phyloP scores from a whole-genome alignment of 1,140 invertebrate genomes.

The Drosophila oshimai region DNA sequence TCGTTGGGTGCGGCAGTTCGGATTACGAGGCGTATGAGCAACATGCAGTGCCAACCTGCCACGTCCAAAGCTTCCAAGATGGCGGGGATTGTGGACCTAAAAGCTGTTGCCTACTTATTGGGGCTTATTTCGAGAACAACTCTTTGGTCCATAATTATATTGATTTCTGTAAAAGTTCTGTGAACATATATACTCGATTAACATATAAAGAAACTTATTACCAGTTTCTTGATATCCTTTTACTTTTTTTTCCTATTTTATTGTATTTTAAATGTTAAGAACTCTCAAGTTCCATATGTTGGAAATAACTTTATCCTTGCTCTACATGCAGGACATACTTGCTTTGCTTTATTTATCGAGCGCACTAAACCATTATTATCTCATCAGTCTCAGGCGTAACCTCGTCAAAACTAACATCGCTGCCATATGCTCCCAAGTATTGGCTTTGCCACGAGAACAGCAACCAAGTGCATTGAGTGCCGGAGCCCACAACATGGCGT shows the following conservation, averaged over 20 bases:
- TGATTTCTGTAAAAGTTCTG: neutral
- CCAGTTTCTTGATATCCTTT: too few relatives aligned
- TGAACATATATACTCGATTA: too few relatives aligned
- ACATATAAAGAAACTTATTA: too few relatives aligned
- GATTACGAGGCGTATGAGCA: slow-evolving; percentile 20
- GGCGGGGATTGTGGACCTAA: too few relatives aligned
- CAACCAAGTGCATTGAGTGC: slow-evolving; percentile 7
- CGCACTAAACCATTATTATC: slow-evolving; percentile 34
- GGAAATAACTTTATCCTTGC: slow-evolving; percentile 4
- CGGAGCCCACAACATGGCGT: slow-evolving; percentile 38
- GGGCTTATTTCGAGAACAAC: neutral
- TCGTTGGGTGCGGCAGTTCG: neutral
- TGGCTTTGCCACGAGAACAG: slow-evolving; percentile 3
- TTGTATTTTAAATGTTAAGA: too few relatives aligned
- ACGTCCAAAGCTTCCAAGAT: too few relatives aligned
- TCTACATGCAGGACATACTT: neutral
- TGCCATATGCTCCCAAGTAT: slow-evolving; percentile 27
- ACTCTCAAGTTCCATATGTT: slow-evolving; percentile 21
- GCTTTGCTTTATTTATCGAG: slow-evolving; percentile 6
- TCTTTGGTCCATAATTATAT: neutral
- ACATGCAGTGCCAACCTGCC: neutral
- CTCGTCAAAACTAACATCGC: slow-evolving; percentile 20
- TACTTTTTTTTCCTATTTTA: neutral
- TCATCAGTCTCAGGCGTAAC: slow-evolving; percentile 25
- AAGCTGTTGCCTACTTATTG: slow-evolving; percentile 6